Conservation (phyloP, 2,888 invertebrate genomes). For the Sesia apiformis region DNA sequence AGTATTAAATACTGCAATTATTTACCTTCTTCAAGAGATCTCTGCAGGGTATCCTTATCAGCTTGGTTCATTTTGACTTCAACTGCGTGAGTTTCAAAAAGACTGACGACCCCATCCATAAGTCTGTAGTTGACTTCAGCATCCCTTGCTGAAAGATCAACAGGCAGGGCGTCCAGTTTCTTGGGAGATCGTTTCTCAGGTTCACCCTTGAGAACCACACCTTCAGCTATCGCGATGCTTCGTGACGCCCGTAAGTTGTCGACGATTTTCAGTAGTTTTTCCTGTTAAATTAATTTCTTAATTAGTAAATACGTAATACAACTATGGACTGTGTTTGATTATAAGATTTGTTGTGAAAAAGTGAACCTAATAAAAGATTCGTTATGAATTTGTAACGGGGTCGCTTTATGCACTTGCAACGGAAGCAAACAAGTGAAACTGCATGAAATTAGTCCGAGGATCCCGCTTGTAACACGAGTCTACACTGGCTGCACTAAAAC, state of each 20-base stretch:
- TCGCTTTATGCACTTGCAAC: neutral
- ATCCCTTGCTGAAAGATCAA: slow-evolving; percentile 83
- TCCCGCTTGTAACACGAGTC: slow-evolving; percentile 17
- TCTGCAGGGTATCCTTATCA: slow-evolving; percentile 81
- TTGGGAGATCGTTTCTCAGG: slow-evolving; percentile 62
- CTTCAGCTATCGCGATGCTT: slow-evolving; percentile 76
- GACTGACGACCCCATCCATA: slow-evolving; percentile 82
- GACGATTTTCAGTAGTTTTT: slow-evolving; percentile 80
- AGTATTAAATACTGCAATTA: neutral
- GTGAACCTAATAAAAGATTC: neutral
- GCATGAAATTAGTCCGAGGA: slow-evolving; percentile 16
- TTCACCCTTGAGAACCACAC: slow-evolving; percentile 75
- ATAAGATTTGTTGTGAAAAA: neutral
- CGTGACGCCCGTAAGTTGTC: slow-evolving; percentile 66
- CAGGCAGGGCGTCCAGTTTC: slow-evolving; percentile 79
- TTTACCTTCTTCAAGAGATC: slow-evolving; percentile 88
- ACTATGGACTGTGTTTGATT: neutral
- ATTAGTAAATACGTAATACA: slow-evolving; percentile 3
- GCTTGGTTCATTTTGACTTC: slow-evolving; percentile 87
- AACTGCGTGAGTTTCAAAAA: slow-evolving; percentile 85
- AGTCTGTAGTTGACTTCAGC: slow-evolving; percentile 82
- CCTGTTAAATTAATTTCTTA: slow-evolving; percentile 55
- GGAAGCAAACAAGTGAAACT: slow-evolving; percentile 17
- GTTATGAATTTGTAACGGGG: neutral
- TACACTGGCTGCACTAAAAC: slow-evolving; percentile 22